Conservation (phyloP, 2,888 invertebrate species). For the Drosophila borborema region DNA sequence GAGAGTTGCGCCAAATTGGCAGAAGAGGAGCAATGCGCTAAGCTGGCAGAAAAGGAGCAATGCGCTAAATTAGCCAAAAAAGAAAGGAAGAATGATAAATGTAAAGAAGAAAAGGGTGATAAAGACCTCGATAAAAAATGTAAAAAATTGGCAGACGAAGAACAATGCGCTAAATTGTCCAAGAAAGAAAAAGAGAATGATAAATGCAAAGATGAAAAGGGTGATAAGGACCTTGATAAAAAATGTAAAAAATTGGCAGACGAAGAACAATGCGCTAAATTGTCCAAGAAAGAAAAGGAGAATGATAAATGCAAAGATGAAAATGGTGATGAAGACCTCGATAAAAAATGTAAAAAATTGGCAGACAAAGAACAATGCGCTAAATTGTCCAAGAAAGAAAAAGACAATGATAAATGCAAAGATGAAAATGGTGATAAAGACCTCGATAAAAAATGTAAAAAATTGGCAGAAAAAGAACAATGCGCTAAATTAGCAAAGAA, state of each 20-base stretch:
- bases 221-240: neutral
- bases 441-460: too few species aligned
- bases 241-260: conserved; percentile 5
- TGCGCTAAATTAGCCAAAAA: neutral
- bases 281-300: conserved; percentile 1
- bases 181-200: neutral
- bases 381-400: neutral
- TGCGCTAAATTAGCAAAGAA: neutral
- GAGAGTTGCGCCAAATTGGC: neutral
- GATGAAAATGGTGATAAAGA: neutral
- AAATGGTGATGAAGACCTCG: neutral
- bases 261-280: conserved; percentile 14
- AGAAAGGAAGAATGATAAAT: neutral
- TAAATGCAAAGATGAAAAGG: neutral
- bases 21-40: neutral
- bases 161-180: neutral
- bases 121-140: too few species aligned
- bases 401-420: neutral
- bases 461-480: neutral
- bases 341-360: neutral
- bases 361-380: neutral
- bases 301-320: neutral
- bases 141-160: neutral
- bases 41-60: neutral
- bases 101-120: neutral